Evolutionary conservation across 1,140 invertebrate genomes (phyloP), one percentile per base, ranked within the genome.

Genomic region (Muscidifurax raptorellus): DNA sequence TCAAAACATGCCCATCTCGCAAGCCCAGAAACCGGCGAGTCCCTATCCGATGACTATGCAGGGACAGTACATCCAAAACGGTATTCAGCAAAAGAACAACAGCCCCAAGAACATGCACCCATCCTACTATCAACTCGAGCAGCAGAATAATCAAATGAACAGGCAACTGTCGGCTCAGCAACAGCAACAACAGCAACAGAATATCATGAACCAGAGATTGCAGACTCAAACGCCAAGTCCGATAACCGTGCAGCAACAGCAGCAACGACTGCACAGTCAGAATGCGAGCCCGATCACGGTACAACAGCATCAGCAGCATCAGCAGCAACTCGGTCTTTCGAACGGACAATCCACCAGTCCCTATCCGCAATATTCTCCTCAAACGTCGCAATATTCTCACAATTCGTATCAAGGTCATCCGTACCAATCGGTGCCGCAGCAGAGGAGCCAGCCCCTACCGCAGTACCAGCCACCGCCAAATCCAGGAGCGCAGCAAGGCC

Each of bases 71-170:
- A 87, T 90, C 13, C 91, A 89, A 30, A 90, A 88, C 69, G 87
- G 88, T 52, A 79, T 86, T 25, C 87, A 87, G 9, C 88, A 88
- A 28, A 59, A 83, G 9, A 88, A 87, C 3, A 87, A 86, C 32
- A 77, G 80, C 80, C 27, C 79, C 15, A 93, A 93, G 79, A 92
- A 88, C 72, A 79, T 86, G 32, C 90, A 90, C 67, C 86, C 89
- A n/a, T 87, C 87, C 52, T 92, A 91, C 71, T 92, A 93, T 84
- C 91, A 92, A 13, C 27, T 92, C 13, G 92, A 93, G 27, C 91
- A 93, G 40, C 91, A 93, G 74, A 91, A 93, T 71, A 93, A 93
- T 86, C 91, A 93, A 75, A 91, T 92, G 88, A 93, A 93, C 83
- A 92, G 91, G 36, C 92, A 92, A 47, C 77, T 90, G 0, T 84